Evolutionary conservation across 2,888 invertebrate species (phyloP).

Genomic region (Synergus gifuensis): DNA sequence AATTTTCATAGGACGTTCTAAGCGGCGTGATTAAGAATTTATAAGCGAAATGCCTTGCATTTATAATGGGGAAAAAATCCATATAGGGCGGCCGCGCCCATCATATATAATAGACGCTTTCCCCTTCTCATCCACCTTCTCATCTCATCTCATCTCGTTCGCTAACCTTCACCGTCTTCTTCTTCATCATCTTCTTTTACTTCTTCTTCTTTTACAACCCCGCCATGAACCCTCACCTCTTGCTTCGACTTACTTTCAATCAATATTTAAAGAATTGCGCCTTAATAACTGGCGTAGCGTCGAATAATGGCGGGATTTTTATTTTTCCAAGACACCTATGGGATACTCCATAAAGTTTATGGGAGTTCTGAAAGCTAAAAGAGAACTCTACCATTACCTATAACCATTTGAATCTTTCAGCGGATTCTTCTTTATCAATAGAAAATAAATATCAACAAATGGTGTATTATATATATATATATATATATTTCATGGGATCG

Average conservation of each 20-base stretch:
- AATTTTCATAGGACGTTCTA: constrained; percentile 44
- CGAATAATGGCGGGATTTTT: constrained; percentile 61
- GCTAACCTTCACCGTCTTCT: constrained; percentile 66
- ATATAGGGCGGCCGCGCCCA: constrained; percentile 75
- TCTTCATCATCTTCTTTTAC: constrained; percentile 55
- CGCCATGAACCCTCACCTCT: constrained; percentile 56
- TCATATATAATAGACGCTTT: constrained; percentile 75
- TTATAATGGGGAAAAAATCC: constrained; percentile 73
- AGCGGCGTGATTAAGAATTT: constrained; percentile 65
- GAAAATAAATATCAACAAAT: background rate
- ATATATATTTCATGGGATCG: too few species aligned
- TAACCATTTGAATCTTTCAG: background rate
- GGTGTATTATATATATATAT: too few species aligned
- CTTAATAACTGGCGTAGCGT: constrained; percentile 72
- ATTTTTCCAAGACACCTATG: background rate
- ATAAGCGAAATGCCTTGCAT: constrained; percentile 62
- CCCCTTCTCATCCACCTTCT: constrained; percentile 67
- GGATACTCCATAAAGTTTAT: background rate
- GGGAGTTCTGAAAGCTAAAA: background rate
- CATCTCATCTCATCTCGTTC: constrained; percentile 67
- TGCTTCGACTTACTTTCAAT: constrained; percentile 70
- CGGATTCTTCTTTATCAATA: background rate
- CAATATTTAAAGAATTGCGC: constrained; percentile 77
- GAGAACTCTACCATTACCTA: background rate
- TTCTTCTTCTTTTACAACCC: constrained; percentile 52